Evolutionary conservation across 2,888 invertebrate genomes (phyloP), one percentile per base, ranked within the genome.

Genomic region (Platycnemis pennipes): DNA sequence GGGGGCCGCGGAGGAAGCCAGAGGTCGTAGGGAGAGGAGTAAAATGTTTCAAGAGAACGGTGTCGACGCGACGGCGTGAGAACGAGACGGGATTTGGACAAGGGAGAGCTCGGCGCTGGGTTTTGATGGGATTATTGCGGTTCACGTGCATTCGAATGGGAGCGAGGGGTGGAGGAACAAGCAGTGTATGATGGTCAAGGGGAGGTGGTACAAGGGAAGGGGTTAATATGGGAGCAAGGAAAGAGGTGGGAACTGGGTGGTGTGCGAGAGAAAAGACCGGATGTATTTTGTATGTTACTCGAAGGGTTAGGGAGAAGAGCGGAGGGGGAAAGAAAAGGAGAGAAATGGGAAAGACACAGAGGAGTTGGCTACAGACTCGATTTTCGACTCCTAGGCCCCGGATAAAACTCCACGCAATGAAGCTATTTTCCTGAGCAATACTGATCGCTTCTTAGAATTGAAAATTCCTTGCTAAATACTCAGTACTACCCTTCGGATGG

Each of bases 121-220:
- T 5, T 77, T 77, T 77, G 77, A 77, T 77, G 77, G 31, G 77
- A 77, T 77, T 77, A 77, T 37, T 77, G 37, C 77, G 77, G 77
- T 77, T 77, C 77, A 77, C 16, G 37, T 37, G 77, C 77, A 37
- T 77, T 11, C 13, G 77, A 77, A 77, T 37, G 37, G 11, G 19
- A 5, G 13, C 13, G 13, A 7, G 31, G 3, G 8, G 5, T 13
- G 37, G 77, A 37, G 31, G 77, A 13, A 16, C 49, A 49, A 19
- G 49, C 13, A 49, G 49, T 11, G 19, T 0, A 0, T 49, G 49
- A 77, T n/a, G 77, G 37, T 37, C 37, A 16, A 31, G 77, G 31
- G 77, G 11, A 37, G 11, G 13, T 13, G 13, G 31, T 2, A 7
- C 1, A 37, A 37, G 13, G 77, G 37, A 13, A 16, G n/a, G 11